These are phyloP conservation scores for Glyptemys insculpta DNA, from an alignment of 2,797 vertebrate species.

Conservation along the genomic window DNA sequence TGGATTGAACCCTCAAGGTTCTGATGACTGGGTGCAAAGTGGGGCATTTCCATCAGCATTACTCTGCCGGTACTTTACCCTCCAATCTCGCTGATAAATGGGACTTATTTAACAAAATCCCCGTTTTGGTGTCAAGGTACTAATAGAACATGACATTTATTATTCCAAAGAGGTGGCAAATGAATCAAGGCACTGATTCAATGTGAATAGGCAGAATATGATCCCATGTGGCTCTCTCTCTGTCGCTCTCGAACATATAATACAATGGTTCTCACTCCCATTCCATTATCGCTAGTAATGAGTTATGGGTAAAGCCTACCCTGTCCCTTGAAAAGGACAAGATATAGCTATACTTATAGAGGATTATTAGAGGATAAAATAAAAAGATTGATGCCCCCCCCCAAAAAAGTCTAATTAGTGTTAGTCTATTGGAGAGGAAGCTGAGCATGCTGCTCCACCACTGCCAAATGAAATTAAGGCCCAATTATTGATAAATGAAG, in stretches of 20 bases:
- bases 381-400: conserved; percentile 65
- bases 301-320: conserved; percentile 41
- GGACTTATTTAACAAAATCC: not conserved
- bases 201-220: not conserved
- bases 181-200: not conserved
- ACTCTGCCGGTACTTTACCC: not conserved
- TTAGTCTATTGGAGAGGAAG: conserved; percentile 88
- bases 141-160: conserved; percentile 9
- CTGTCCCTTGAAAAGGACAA: conserved; percentile 49
- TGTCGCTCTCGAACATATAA: conserved; percentile 35
- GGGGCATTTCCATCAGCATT: rapidly evolving
- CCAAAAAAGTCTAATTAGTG: conserved; percentile 84
- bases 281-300: conserved; percentile 56
- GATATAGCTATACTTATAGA: conserved; percentile 43
- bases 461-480: conserved; percentile 93
- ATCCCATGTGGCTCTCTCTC: not conserved
- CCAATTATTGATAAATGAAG: conserved; percentile 94
- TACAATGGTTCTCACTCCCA: conserved; percentile 24
- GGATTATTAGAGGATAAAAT: conserved; percentile 73
- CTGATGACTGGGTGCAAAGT: rapidly evolving
- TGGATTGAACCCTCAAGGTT: rapidly evolving
- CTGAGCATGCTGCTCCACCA: conserved; percentile 82
- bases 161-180: conserved; percentile 28
- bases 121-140: not conserved
- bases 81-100: not conserved